phyloP scores from a whole-genome alignment of 2,797 vertebrate species.

The Corythornis leucogaster region DNA sequence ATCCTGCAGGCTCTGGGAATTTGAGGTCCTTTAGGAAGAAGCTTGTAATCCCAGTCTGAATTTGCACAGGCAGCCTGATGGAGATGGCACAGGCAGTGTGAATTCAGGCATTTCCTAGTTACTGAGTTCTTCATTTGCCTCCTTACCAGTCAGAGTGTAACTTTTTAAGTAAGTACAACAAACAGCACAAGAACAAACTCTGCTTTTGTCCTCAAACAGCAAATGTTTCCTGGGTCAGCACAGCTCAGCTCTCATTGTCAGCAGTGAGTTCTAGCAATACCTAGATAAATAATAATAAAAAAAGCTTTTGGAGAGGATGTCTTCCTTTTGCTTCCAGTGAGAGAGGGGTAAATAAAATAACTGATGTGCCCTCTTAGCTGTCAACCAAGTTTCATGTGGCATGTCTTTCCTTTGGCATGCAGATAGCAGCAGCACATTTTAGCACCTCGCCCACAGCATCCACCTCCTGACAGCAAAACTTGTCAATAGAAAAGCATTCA shows the following conservation, averaged over 20 bases:
- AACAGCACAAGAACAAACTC: not conserved
- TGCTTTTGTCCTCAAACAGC: not conserved
- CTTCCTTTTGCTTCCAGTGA: not conserved
- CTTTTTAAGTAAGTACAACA: not conserved
- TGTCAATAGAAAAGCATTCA: constrained; percentile 65
- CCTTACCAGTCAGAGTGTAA: not conserved
- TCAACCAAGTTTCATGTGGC: not conserved
- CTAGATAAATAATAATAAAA: not conserved
- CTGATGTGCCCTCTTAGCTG: constrained; percentile 31
- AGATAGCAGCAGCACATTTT: constrained; percentile 20
- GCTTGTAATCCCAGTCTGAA: not conserved
- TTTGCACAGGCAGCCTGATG: not conserved
- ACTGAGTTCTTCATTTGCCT: not conserved
- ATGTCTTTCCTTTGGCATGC: constrained; percentile 21
- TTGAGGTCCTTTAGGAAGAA: constrained; percentile 2
- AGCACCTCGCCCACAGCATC: constrained; percentile 68
- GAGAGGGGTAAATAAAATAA: not conserved
- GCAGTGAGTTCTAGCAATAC: not conserved
- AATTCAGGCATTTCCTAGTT: not conserved
- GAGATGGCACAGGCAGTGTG: not conserved
- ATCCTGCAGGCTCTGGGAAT: not conserved
- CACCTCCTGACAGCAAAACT: constrained; percentile 68
- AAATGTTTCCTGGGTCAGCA: not conserved
- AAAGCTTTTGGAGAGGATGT: not conserved
- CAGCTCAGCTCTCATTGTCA: not conserved